Base-by-base conservation (phyloP, 2,113 vertebrate genomes). In the Leucopsar rothschildi region DNA sequence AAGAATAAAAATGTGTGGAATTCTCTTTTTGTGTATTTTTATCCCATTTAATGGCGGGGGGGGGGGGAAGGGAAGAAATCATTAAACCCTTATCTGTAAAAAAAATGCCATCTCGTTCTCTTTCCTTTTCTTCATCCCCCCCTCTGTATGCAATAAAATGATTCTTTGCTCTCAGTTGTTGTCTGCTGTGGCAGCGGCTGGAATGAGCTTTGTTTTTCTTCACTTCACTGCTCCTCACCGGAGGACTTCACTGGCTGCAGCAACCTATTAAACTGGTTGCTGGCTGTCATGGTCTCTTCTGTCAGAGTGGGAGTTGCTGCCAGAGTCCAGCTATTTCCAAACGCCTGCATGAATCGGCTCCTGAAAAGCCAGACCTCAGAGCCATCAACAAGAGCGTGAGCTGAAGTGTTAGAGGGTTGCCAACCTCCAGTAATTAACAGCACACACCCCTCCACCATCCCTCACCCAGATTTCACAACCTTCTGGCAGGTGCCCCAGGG, bases 401-500 rank as follows among this genome's bases (percentile, higher is more conserved):
- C 81, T 5, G 25, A 42, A 86, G 70, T 73, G 79, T 65, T 83
- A 71, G 28, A 18, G 50, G 82, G 50, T 28, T 66, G 75, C 92
- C 37, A 86, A 1, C 82, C 71, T 63, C 66, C 33, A 12, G 82
- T 92, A 84, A 91, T 94, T 95, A 92, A 84, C 78, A 57, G 39
- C 21, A 23, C 37, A 31, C 9, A 3, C 47, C 76, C 77, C 33
- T 70, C 45, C 52, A 52, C 55, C 47, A 71, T 65, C 64, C 86
- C 71, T 86, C 73, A 56, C 64, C 44, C 60, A 78, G 72, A 93
- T 88, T 79, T 76, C 88, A 88, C 68, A 94, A 73, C 84, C 77
- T 96, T 77, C 91, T 94, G 82, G 82, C 87, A 96, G 93, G 52
- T 86, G 57, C 80, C 92, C 84, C 89, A 59, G 72, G 82, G 92